Evolutionary conservation across 2,797 vertebrate genomes (phyloP).

Genomic region (Todus mexicanus): DNA sequence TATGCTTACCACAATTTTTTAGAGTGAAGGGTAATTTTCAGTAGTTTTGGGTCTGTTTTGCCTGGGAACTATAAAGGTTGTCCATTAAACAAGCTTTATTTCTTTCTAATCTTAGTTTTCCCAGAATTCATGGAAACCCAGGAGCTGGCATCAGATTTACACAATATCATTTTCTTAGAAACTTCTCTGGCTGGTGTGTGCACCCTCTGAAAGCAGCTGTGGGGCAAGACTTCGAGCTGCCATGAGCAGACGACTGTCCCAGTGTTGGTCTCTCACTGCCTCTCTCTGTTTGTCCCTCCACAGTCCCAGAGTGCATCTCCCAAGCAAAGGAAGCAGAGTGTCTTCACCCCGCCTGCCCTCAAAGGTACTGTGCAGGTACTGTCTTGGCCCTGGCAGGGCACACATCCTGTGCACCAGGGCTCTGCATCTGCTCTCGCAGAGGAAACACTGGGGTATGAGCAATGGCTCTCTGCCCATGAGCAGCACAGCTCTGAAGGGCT

Average conservation of each 20-base stretch:
- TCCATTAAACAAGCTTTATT: background rate
- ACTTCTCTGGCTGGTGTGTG: background rate
- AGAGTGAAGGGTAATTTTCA: background rate
- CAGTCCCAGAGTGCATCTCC: slow-evolving; percentile 79
- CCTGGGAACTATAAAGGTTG: background rate
- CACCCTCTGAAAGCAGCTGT: background rate
- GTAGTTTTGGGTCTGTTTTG: background rate
- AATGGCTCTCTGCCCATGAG: fast-evolving
- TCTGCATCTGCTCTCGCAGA: background rate
- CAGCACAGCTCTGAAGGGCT: fast-evolving
- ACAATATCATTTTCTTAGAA: fast-evolving
- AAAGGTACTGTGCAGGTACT: slow-evolving; percentile 83
- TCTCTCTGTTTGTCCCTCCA: slow-evolving; percentile 14
- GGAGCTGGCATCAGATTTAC: background rate
- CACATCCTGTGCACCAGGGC: background rate
- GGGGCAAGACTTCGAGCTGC: background rate
- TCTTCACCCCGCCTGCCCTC: slow-evolving; percentile 81
- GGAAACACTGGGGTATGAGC: fast-evolving
- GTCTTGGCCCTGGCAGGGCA: background rate
- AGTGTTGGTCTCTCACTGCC: fast-evolving
- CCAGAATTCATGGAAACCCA: fast-evolving
- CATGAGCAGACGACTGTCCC: fast-evolving
- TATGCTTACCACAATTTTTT: background rate
- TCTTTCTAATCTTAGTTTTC: background rate
- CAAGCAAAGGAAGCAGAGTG: slow-evolving; percentile 90